Conservation (phyloP, 2,888 invertebrate species). For the Auanema freiburgensis region DNA sequence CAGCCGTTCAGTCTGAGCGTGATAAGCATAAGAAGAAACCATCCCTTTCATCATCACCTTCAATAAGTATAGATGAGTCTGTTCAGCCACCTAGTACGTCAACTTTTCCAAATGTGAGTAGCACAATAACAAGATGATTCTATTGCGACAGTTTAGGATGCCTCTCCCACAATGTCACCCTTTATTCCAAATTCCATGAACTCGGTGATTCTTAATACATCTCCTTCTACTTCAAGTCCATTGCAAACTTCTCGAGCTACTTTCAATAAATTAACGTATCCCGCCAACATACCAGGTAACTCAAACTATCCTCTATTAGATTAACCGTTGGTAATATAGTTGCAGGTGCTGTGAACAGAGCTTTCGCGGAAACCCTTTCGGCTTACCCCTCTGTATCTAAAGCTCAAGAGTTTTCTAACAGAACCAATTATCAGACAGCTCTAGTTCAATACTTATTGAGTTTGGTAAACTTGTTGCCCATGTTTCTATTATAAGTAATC, state of each 20-base stretch:
- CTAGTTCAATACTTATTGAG: constrained; percentile 32
- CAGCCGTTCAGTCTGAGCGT: constrained; percentile 53
- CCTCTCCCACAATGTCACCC: no score
- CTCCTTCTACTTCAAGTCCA: neutral
- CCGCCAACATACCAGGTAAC: neutral
- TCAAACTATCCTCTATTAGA: neutral
- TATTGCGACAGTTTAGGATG: no score
- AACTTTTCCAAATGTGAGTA: constrained; percentile 3
- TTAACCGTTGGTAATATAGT: neutral
- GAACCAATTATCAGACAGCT: constrained; percentile 7
- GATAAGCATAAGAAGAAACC: constrained; percentile 55
- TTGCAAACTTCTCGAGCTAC: constrained; percentile 1
- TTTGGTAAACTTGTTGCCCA: constrained; percentile 19
- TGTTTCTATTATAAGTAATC: neutral
- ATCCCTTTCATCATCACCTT: constrained; percentile 7
- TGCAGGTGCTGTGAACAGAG: constrained; percentile 37
- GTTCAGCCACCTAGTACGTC: constrained; percentile 13
- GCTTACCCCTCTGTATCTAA: neutral
- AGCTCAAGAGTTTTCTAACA: neutral
- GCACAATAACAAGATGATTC: no score
- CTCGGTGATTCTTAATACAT: neutral
- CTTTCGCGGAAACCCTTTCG: constrained; percentile 37
- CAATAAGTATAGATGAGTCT: constrained; percentile 20
- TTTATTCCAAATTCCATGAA: neutral
- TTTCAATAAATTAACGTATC: neutral